Conservation (phyloP, 2,888 invertebrate species). For the Agelastica alni region DNA sequence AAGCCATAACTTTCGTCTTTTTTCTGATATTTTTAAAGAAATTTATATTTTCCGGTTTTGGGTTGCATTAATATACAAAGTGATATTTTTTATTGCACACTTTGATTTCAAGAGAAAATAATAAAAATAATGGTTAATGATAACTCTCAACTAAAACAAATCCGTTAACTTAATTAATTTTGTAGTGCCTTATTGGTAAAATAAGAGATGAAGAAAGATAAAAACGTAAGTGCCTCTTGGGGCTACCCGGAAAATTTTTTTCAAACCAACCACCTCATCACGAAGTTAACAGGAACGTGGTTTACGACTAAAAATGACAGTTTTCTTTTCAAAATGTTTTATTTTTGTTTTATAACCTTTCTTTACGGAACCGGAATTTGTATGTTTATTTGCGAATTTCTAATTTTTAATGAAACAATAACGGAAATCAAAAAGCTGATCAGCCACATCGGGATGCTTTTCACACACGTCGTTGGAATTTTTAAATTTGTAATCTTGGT, state of each 20-base stretch:
- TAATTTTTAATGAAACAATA: constrained; percentile 23
- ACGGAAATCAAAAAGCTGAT: constrained; percentile 25
- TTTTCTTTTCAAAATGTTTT: constrained; percentile 8
- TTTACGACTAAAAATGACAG: constrained; percentile 13
- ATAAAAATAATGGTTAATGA: too few relatives aligned
- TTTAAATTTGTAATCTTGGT: constrained; percentile 35
- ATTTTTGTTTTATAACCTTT: constrained; percentile 9
- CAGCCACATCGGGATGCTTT: constrained; percentile 37
- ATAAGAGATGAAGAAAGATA: not conserved
- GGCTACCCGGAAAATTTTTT: constrained; percentile 24
- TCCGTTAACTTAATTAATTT: too few relatives aligned
- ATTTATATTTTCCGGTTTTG: too few relatives aligned
- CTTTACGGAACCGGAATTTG: constrained; percentile 13
- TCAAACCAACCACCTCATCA: constrained; percentile 17
- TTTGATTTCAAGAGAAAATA: too few relatives aligned
- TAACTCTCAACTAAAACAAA: too few relatives aligned
- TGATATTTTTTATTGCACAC: too few relatives aligned
- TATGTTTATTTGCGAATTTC: constrained; percentile 23
- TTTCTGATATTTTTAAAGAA: too few relatives aligned
- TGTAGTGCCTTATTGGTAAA: too few relatives aligned
- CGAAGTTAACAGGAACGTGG: constrained; percentile 24
- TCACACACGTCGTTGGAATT: constrained; percentile 38
- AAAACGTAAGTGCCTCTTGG: not conserved
- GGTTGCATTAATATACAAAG: too few relatives aligned
- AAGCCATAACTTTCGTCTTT: too few relatives aligned